Conservation (phyloP, 2,797 vertebrate genomes). For the Cuculus canorus region DNA sequence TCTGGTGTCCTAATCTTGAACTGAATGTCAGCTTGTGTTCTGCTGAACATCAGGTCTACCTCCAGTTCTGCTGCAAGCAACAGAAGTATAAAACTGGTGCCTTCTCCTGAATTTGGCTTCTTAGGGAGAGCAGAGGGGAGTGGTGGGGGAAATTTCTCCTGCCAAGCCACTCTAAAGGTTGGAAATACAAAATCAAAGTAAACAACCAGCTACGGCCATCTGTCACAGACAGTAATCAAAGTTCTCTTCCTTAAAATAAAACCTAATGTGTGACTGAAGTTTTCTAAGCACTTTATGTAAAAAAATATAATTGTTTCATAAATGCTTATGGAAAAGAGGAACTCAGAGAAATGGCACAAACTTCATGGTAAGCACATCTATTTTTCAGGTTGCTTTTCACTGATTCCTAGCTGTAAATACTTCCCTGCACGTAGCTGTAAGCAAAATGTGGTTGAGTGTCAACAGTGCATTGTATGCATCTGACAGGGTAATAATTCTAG, state of each 20-base stretch:
- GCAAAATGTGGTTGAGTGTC: neutral
- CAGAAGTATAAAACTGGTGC: neutral
- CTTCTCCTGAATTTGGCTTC: neutral
- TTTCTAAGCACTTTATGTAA: neutral
- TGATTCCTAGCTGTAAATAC: neutral
- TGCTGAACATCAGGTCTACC: neutral
- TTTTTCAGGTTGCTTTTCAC: neutral
- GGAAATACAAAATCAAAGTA: neutral
- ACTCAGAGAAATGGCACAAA: neutral
- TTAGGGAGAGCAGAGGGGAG: neutral
- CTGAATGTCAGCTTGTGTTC: neutral
- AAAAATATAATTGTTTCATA: neutral
- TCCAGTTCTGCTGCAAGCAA: neutral
- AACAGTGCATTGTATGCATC: neutral
- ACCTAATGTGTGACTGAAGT: neutral
- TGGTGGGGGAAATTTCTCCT: neutral
- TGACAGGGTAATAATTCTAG: constrained; percentile 4
- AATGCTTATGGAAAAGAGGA: neutral
- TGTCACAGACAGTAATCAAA: neutral
- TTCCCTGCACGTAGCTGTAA: neutral
- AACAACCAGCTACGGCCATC: neutral
- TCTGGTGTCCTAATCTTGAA: neutral
- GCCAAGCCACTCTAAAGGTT: accelerated
- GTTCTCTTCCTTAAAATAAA: neutral
- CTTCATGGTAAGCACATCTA: neutral